Evolutionary conservation across 1,140 invertebrate species (phyloP).

Genomic region (Neodiprion virginianus): DNA sequence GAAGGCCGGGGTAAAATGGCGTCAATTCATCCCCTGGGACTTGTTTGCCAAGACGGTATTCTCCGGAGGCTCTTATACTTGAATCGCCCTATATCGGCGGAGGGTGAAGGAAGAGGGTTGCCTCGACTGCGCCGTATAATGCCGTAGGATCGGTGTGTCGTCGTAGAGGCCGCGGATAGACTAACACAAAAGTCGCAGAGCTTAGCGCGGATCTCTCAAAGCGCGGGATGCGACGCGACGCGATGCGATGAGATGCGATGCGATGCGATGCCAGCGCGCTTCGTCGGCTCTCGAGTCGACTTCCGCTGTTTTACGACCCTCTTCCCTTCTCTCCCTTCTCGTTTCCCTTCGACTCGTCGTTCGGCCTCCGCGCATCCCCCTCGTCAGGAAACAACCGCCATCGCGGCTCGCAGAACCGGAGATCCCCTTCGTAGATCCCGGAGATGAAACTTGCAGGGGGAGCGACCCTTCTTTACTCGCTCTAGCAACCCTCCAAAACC

Average conservation of each 20-base stretch:
- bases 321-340: slow-evolving; percentile 25
- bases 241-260: too few relatives aligned
- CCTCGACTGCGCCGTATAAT: not conserved
- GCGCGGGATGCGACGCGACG: not conserved
- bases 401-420: slow-evolving; percentile 1
- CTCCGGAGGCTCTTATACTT: not conserved
- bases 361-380: slow-evolving; percentile 1
- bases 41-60: not conserved
- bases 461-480: not conserved
- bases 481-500: not conserved
- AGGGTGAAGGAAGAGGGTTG: not conserved
- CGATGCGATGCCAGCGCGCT: not conserved
- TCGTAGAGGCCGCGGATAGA: not conserved
- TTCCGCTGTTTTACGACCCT: slow-evolving; percentile 16
- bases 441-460: not conserved
- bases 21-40: not conserved
- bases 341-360: slow-evolving; percentile 12
- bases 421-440: not conserved
- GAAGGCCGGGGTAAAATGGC: too few relatives aligned
- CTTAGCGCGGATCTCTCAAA: slow-evolving; percentile 14
- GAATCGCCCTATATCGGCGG: not conserved
- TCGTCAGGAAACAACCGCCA: not conserved
- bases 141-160: not conserved
- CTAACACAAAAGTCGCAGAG: slow-evolving; percentile 1
- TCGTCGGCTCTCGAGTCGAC: slow-evolving; percentile 5